Evolutionary conservation across 2,113 vertebrate genomes (phyloP).

Genomic region (Agelaius phoeniceus): DNA sequence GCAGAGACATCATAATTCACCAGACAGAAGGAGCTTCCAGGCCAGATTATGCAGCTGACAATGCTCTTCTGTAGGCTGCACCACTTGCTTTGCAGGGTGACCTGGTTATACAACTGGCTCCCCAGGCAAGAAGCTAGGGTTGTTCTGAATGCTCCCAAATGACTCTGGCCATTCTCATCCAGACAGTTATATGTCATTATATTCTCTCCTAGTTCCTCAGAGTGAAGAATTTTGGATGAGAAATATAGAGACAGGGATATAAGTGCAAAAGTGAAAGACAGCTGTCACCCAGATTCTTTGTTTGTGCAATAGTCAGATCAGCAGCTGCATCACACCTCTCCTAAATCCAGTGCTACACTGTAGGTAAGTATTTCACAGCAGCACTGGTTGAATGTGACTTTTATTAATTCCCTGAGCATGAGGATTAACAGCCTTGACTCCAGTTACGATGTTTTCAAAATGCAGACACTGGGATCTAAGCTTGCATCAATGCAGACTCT

Average conservation of each 20-base stretch:
- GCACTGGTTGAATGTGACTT: not conserved
- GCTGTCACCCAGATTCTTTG: not conserved
- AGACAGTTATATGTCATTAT: not conserved
- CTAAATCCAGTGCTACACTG: not conserved
- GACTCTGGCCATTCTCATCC: not conserved
- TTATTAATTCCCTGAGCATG: fast-evolving
- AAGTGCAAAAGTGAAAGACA: not conserved
- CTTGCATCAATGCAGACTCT: not conserved
- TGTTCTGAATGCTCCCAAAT: not conserved
- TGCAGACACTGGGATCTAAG: not conserved
- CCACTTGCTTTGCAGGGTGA: not conserved
- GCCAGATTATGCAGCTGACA: not conserved
- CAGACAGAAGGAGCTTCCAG: not conserved
- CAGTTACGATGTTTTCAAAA: not conserved
- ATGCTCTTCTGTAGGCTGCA: not conserved
- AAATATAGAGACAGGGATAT: not conserved
- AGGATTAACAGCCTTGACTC: not conserved
- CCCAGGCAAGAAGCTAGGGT: not conserved
- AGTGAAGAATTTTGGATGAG: not conserved
- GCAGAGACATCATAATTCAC: not conserved
- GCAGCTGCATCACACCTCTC: not conserved
- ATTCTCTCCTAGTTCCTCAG: not conserved
- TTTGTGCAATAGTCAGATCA: not conserved
- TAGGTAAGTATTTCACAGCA: not conserved
- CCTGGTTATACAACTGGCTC: not conserved